Evolutionary conservation across 2,888 invertebrate species (phyloP).

Genomic region (Caenorhabditis uteleia): DNA sequence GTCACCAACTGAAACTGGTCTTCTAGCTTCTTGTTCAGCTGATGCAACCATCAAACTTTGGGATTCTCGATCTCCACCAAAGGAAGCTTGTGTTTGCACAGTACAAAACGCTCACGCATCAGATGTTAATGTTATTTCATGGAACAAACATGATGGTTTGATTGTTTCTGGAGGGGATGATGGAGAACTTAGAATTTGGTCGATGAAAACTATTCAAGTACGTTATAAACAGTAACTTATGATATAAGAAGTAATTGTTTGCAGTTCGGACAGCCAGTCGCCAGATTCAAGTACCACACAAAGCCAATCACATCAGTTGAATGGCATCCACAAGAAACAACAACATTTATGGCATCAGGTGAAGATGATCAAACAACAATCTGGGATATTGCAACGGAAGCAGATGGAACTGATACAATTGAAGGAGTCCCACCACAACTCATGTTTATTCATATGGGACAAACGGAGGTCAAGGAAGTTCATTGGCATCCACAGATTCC

Average conservation of each 20-base stretch:
- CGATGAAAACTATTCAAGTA: conserved; percentile 83
- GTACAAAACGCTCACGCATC: conserved; percentile 84
- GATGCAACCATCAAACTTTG: conserved; percentile 83
- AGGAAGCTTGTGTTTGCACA: conserved; percentile 89
- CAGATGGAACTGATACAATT: conserved; percentile 38
- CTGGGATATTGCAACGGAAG: conserved; percentile 93
- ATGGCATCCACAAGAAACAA: conserved; percentile 90
- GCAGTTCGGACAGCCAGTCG: conserved; percentile 79
- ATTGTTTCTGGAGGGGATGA: conserved; percentile 97
- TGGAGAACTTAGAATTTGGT: conserved; percentile 92
- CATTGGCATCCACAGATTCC: conserved; percentile 98
- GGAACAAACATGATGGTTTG: conserved; percentile 80
- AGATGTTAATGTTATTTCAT: conserved; percentile 96
- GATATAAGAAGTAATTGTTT: not conserved
- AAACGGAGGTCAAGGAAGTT: conserved; percentile 92
- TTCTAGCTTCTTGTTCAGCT: conserved; percentile 75
- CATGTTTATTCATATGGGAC: conserved; percentile 96
- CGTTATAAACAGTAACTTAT: not conserved
- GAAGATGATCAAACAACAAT: conserved; percentile 93
- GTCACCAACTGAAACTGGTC: conserved; percentile 91
- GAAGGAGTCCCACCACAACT: conserved; percentile 88
- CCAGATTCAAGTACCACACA: conserved; percentile 92
- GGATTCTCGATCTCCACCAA: conserved; percentile 87
- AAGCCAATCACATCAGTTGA: conserved; percentile 92
- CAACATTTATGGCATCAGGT: conserved; percentile 89